Evolutionary conservation across 2,888 invertebrate species (phyloP).

Genomic region (Leistus spinibarbis): DNA sequence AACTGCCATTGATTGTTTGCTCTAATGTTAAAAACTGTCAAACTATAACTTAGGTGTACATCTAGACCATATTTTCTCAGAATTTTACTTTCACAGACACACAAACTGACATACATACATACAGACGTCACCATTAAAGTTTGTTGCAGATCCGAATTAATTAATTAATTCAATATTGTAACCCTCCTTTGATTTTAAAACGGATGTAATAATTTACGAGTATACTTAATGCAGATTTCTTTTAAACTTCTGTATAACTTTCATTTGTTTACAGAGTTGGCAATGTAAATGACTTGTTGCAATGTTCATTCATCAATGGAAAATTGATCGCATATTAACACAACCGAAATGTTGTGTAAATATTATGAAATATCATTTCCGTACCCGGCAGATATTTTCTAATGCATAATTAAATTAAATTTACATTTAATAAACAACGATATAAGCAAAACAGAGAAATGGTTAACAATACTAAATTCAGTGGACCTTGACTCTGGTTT

Average conservation of each 20-base stretch:
- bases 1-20: too few species aligned
- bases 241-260: background rate
- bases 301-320: slow-evolving; percentile 2
- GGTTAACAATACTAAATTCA: too few species aligned
- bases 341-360: slow-evolving; percentile 3
- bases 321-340: background rate
- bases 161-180: background rate
- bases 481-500: too few species aligned
- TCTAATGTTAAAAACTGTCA: too few species aligned
- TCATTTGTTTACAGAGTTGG: slow-evolving; percentile 24
- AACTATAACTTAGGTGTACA: too few species aligned
- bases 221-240: background rate
- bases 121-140: too few species aligned
- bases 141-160: too few species aligned
- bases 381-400: background rate
- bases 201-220: background rate
- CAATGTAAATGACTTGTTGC: slow-evolving; percentile 17
- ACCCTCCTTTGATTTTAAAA: background rate
- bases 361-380: background rate
- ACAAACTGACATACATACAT: too few species aligned
- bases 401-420: background rate
- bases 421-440: too few species aligned
- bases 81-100: too few species aligned
- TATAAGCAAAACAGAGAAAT: too few species aligned
- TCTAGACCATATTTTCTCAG: too few species aligned